Percentiles rank a stretch among this genome's conserved stretches.
Evolutionary conservation across 2,888 invertebrate genomes (phyloP).

Genomic region (Mesorhabditis spiculigera): DNA sequence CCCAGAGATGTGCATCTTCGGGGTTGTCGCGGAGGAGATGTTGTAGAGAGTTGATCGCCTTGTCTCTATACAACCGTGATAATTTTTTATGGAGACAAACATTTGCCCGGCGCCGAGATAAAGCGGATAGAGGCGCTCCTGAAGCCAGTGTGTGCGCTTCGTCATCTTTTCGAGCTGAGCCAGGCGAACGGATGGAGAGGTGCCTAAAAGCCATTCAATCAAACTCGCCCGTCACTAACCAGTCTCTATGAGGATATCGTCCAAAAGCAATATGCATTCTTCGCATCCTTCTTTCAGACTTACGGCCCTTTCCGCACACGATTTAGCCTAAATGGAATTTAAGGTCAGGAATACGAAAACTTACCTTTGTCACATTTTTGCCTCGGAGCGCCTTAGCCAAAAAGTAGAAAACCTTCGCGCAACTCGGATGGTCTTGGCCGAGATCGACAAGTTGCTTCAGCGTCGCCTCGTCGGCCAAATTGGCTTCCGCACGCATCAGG

Average conservation of each 20-base stretch:
- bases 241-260: constrained; percentile 14
- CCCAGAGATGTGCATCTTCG: constrained; percentile 21
- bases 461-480: not conserved
- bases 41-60: not conserved
- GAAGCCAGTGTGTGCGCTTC: not conserved
- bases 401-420: constrained; percentile 27
- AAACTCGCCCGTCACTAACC: not conserved
- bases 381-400: constrained; percentile 16
- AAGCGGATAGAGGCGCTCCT: not conserved
- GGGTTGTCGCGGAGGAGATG: constrained; percentile 20
- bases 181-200: not conserved
- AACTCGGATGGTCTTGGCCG: constrained; percentile 16
- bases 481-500: too few species aligned
- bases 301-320: constrained; percentile 28
- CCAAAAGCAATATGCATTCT: constrained; percentile 23
- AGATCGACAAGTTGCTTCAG: not conserved
- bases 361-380: constrained; percentile 24
- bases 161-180: not conserved
- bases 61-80: not conserved
- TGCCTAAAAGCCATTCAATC: not conserved
- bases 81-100: not conserved
- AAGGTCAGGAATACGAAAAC: not conserved
- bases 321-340: constrained; percentile 12
- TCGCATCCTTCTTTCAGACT: constrained; percentile 23
- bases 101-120: not conserved